Conservation (phyloP, 1,140 invertebrate species). For the Mizuhopecten yessoensis region DNA sequence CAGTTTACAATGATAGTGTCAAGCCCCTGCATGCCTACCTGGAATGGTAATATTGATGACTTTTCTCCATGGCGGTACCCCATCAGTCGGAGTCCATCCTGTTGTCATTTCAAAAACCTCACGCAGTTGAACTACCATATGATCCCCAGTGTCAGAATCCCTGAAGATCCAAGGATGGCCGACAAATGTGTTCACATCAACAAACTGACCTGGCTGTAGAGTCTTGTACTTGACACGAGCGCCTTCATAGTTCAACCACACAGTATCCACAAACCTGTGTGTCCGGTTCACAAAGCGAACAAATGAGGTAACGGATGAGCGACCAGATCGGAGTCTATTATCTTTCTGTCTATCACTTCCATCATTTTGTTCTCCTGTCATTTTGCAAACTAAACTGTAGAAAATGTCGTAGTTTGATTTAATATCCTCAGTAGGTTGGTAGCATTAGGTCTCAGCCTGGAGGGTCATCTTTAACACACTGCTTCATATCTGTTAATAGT, state of each 20-base stretch:
- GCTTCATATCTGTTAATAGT: background rate
- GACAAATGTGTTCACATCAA: slow-evolving; percentile 89
- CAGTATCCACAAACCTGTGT: slow-evolving; percentile 86
- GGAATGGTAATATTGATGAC: slow-evolving; percentile 71
- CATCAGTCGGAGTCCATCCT: slow-evolving; percentile 61
- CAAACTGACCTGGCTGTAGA: slow-evolving; percentile 84
- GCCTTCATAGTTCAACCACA: slow-evolving; percentile 91
- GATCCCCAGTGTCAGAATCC: slow-evolving; percentile 87
- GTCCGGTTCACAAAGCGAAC: slow-evolving; percentile 89
- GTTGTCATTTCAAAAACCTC: slow-evolving; percentile 69
- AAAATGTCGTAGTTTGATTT: background rate
- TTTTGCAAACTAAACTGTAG: background rate
- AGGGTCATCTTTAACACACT: background rate
- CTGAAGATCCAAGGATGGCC: slow-evolving; percentile 90
- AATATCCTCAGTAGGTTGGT: background rate
- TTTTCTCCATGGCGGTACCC: slow-evolving; percentile 65
- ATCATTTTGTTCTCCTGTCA: slow-evolving; percentile 8
- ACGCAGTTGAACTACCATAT: slow-evolving; percentile 76
- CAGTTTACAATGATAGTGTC: too few relatives aligned
- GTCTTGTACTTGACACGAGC: slow-evolving; percentile 85
- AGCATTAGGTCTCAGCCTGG: background rate
- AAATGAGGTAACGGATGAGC: slow-evolving; percentile 82
- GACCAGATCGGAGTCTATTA: background rate
- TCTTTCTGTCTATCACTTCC: background rate
- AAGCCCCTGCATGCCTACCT: too few relatives aligned